These are phyloP conservation scores for Aplochiton taeniatus DNA, from an alignment of 2,797 vertebrate species.

Conservation along the genomic window DNA sequence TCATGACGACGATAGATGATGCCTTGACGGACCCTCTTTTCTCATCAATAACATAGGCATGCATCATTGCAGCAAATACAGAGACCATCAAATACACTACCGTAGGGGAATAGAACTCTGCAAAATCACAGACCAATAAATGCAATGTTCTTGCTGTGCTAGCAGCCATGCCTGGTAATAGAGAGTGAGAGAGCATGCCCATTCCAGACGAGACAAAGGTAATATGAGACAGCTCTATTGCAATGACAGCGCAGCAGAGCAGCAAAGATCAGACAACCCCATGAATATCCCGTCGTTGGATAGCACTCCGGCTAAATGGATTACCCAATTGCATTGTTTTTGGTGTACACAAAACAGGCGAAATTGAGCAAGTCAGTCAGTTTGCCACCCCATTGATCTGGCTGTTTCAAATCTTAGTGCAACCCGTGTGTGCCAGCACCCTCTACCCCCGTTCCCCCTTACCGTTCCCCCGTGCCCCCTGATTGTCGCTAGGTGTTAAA, in stretches of 20 bases:
- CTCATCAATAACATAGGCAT: conserved; percentile 40
- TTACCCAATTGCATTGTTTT: not conserved
- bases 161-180: conserved; percentile 29
- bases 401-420: conserved; percentile 37
- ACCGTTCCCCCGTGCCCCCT: not conserved
- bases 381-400: no score
- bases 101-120: not conserved
- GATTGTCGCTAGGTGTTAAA: conserved; percentile 72
- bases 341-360: no score
- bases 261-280: conserved; percentile 55
- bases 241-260: conserved; percentile 62
- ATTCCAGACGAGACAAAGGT: conserved; percentile 70
- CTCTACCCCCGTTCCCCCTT: conserved; percentile 8
- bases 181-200: conserved; percentile 33
- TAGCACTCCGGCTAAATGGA: conserved; percentile 29
- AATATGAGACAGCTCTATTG: conserved; percentile 67
- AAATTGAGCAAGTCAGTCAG: no score
- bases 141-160: conserved; percentile 19
- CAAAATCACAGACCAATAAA: not conserved
- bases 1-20: conserved; percentile 2
- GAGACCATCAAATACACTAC: not conserved
- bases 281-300: conserved; percentile 23
- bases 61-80: conserved; percentile 41
- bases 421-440: conserved; percentile 49
- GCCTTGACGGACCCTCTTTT: conserved; percentile 44